Evolutionary conservation across 2,888 invertebrate genomes (phyloP), one percentile per base, ranked within the genome.

Genomic region (Stenichneumon culpator): DNA sequence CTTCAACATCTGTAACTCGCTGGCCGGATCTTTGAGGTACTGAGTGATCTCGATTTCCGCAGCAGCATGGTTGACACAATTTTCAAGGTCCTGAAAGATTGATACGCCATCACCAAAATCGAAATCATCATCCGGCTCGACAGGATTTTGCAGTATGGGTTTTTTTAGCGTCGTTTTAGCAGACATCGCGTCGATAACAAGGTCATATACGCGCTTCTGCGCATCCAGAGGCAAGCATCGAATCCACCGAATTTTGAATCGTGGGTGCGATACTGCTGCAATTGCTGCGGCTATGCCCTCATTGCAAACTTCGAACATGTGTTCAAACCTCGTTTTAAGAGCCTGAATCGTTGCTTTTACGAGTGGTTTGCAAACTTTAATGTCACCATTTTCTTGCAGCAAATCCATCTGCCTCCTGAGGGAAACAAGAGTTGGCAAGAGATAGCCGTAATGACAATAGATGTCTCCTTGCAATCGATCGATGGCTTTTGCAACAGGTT

Each of bases 391-490:
- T 57, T 11, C 69, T 14, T 50, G 50, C 16, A 70, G 50, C n/a
- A 69, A 22, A 60, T 25, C 16, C 67, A 83, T 28, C 47, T 83
- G 72, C 16, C 73, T 79, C n/a, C 73, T 14, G 16, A 79, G 57
- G 11, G 78, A 67, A 28, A 83, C 19, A 5, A 73, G 67, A 36
- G 79, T 79, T 39, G 83, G 83, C 22, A 83, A 39, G n/a, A 79
- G 72, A 36, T 73, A 73, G 3, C 73, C 79, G 47, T 79, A 79
- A 54, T 79, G 68, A 32, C 78, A 67, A 32, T 72, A 67, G 11
- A 22, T 44, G 9, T 83, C 73, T 36, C 83, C 78, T 68, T 79
- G 68, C 73, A 83, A 44, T n/a, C 28, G 22, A 72, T 79, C 83
- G 5, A 83, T 72, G 19, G 82, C 47, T 52, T 72, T 50, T n/a